Evolutionary conservation across 2,113 vertebrate genomes (phyloP).

Genomic region (Laticauda laticaudata): DNA sequence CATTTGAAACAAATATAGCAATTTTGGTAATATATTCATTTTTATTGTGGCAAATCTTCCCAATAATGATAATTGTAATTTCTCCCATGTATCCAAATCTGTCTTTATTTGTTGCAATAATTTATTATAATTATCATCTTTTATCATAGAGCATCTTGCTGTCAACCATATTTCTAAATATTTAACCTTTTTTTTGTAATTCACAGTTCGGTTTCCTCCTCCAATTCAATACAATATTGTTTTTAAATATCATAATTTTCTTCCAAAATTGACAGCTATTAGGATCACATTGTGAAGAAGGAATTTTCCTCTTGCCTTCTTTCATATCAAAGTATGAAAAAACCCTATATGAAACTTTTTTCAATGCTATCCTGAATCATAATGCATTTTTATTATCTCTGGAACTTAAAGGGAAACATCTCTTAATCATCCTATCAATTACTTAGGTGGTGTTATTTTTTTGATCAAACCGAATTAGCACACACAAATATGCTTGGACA

Average conservation of each 20-base stretch:
- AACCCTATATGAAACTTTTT: not conserved
- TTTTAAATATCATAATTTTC: not conserved
- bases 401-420: not conserved
- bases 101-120: no score
- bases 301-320: not conserved
- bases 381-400: not conserved
- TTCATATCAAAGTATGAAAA: not conserved
- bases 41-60: no score
- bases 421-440: not conserved
- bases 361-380: not conserved
- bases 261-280: not conserved
- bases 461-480: not conserved
- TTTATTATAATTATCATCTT: no score
- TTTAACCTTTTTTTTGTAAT: no score
- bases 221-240: not conserved
- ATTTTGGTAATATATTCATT: no score
- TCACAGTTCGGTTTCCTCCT: no score
- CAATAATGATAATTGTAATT: no score
- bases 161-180: no score
- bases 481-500: not conserved
- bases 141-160: no score
- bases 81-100: no score
- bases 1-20: no score
- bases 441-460: not conserved
- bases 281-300: not conserved